Evolutionary conservation across 2,113 vertebrate species (phyloP).

Genomic region (Lophotis ruficrista): DNA sequence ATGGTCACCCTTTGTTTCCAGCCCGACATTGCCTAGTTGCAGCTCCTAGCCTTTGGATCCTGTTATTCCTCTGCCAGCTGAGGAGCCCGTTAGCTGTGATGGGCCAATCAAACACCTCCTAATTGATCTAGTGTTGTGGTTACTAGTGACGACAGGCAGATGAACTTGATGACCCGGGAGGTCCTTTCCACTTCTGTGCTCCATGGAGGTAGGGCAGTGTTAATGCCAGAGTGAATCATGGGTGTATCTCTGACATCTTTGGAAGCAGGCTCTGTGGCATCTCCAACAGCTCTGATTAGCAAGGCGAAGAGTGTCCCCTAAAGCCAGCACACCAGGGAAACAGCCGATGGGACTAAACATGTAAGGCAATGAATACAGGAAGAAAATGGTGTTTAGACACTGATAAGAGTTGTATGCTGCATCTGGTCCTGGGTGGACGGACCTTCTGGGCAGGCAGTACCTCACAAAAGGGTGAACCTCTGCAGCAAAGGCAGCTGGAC

Average conservation of each 20-base stretch:
- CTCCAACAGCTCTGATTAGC: background rate
- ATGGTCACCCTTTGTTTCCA: background rate
- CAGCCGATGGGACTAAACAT: background rate
- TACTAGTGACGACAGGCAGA: conserved; percentile 18
- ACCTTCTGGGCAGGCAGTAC: background rate
- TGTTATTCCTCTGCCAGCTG: conserved; percentile 10
- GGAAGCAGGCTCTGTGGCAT: background rate
- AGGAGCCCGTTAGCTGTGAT: conserved; percentile 33
- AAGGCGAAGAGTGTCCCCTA: background rate
- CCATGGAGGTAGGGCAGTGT: rapidly evolving
- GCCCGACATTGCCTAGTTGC: background rate
- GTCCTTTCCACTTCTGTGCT: background rate
- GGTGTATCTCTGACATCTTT: background rate
- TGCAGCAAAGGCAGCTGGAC: background rate
- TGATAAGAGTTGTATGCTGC: background rate
- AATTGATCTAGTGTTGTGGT: conserved; percentile 61
- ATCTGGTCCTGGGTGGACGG: background rate
- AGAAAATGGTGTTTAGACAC: background rate
- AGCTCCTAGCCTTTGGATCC: background rate
- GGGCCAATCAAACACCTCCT: conserved; percentile 24
- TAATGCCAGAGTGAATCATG: background rate
- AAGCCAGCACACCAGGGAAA: background rate
- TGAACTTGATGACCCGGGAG: conserved; percentile 34
- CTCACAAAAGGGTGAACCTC: background rate
- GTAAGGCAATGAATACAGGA: background rate